Evolutionary conservation across 2,113 vertebrate genomes (phyloP).

Genomic region (Pseudonaja textilis): DNA sequence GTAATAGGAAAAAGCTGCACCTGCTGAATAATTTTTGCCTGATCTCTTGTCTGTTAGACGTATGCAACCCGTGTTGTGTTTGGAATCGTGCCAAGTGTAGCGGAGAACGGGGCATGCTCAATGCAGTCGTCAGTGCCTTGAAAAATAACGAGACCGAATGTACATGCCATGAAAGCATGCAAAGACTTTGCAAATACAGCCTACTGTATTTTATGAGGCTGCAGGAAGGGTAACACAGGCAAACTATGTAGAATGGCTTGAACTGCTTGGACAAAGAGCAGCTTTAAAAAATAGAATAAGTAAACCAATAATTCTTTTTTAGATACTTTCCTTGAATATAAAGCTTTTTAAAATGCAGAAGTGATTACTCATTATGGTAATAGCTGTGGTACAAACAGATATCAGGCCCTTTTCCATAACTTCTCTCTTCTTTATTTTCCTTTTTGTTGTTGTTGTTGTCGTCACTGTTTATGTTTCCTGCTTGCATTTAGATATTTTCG

Average conservation of each 20-base stretch:
- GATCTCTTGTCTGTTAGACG: not conserved
- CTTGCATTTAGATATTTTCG: not conserved
- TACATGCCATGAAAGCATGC: fast-evolving
- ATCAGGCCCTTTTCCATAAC: not conserved
- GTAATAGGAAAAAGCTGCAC: not conserved
- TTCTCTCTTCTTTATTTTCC: not conserved
- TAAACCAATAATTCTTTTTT: not conserved
- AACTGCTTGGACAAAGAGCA: not conserved
- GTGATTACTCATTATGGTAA: not conserved
- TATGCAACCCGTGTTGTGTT: no score
- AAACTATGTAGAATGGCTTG: not conserved
- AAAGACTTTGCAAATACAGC: not conserved
- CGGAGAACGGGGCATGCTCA: not conserved
- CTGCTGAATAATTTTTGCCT: not conserved
- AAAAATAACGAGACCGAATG: not conserved
- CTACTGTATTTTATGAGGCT: not conserved
- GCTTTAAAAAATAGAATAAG: not conserved
- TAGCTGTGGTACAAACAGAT: not conserved
- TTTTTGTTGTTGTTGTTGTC: not conserved
- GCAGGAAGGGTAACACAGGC: not conserved
- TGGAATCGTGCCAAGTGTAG: not conserved
- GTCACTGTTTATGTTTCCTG: not conserved
- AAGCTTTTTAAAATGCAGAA: not conserved
- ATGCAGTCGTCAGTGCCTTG: fast-evolving
- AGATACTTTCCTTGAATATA: not conserved